Conservation (phyloP, 2,113 vertebrate genomes). For the Myrmecophaga tridactyla region DNA sequence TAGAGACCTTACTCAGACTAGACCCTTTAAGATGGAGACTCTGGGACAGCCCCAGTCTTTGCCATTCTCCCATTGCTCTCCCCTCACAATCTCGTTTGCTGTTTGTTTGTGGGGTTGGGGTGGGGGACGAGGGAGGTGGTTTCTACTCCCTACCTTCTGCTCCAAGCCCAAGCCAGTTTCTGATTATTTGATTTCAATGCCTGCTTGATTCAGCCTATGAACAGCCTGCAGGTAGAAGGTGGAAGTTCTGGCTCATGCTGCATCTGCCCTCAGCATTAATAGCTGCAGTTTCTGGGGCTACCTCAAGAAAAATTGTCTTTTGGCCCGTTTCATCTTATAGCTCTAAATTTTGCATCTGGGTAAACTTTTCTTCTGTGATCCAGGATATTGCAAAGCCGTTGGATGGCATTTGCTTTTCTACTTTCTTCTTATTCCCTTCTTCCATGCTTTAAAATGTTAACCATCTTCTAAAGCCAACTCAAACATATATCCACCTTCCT, state of each 20-base stretch:
- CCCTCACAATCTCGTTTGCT: background rate
- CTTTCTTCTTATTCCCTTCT: background rate
- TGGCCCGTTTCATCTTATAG: background rate
- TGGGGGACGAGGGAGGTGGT: too few relatives aligned
- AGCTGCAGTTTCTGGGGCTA: background rate
- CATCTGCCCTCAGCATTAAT: background rate
- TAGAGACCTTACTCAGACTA: background rate
- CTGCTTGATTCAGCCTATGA: background rate
- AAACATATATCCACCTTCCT: background rate
- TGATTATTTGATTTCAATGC: background rate
- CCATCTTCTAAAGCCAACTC: background rate
- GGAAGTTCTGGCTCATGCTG: background rate
- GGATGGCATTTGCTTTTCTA: conserved; percentile 45
- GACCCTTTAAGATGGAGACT: background rate
- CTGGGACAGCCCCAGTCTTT: background rate
- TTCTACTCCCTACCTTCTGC: background rate
- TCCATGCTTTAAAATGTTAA: conserved; percentile 31
- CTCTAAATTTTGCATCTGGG: background rate
- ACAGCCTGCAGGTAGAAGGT: background rate
- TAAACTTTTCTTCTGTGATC: background rate
- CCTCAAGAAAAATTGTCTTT: background rate
- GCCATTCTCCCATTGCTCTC: background rate
- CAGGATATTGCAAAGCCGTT: background rate
- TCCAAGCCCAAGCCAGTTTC: background rate
- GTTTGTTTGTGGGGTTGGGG: too few relatives aligned